Conservation (phyloP, 53 echinoderm and acorn worm species). For the Echinarachnius parma region DNA sequence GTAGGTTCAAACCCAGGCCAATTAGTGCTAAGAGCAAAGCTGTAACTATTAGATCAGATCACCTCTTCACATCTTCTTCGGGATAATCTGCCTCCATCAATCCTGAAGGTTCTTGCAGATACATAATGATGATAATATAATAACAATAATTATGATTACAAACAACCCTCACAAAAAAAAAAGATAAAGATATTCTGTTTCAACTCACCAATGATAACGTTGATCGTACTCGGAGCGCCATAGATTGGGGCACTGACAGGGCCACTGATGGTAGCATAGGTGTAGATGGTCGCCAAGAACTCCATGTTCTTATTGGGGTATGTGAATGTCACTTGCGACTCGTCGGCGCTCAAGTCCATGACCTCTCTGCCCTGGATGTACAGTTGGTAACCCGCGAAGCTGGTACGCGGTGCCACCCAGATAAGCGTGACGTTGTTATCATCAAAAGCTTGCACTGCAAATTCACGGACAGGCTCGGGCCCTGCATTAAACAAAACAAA, state of each 20-base stretch:
- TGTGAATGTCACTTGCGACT: slow-evolving; percentile 1
- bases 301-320: not conserved
- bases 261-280: not conserved
- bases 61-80: no score
- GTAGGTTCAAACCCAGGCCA: no score
- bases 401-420: slow-evolving; percentile 17
- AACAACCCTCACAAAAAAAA: no score
- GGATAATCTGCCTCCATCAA: no score
- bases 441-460: slow-evolving; percentile 1
- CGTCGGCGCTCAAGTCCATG: not conserved
- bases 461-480: slow-evolving; percentile 25
- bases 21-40: no score
- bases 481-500: no score
- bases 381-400: not conserved
- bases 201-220: slow-evolving; percentile 26
- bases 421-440: slow-evolving; percentile 13
- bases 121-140: no score
- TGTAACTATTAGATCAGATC: no score
- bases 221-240: slow-evolving; percentile 1
- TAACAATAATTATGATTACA: no score
- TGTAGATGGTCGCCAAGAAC: slow-evolving; percentile 15
- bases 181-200: no score
- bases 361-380: not conserved
- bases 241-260: not conserved
- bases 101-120: no score